Evolutionary conservation across 2,113 vertebrate genomes (phyloP).

Genomic region (Stigmatopora nigra): DNA sequence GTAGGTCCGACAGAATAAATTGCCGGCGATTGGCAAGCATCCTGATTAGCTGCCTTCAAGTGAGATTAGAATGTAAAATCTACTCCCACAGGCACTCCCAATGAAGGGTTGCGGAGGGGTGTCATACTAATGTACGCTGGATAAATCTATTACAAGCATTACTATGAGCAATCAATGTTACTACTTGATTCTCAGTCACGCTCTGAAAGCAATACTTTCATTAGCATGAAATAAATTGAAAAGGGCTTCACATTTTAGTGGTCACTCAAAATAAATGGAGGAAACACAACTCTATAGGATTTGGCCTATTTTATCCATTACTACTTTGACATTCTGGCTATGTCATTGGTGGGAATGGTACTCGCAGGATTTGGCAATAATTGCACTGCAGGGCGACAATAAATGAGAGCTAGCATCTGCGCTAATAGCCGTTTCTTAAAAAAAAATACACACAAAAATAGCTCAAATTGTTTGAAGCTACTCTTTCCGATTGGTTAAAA

Average conservation of each 20-base stretch:
- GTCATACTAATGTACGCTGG: slow-evolving; percentile 22
- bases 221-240: slow-evolving; percentile 51
- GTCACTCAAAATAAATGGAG: not conserved
- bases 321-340: not conserved
- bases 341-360: not conserved
- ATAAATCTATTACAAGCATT: slow-evolving; percentile 42
- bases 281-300: slow-evolving; percentile 11
- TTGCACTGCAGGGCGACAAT: not conserved
- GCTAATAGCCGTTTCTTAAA: not conserved
- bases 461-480: slow-evolving; percentile 30
- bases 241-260: not conserved
- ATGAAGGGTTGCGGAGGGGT: not conserved
- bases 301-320: slow-evolving; percentile 3
- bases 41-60: slow-evolving; percentile 41
- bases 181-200: slow-evolving; percentile 52
- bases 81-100: slow-evolving; percentile 28
- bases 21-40: not conserved
- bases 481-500: slow-evolving; percentile 33
- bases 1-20: slow-evolving; percentile 21
- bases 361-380: not conserved
- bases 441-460: not conserved
- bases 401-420: slow-evolving; percentile 7
- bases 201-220: slow-evolving; percentile 58
- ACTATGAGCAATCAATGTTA: slow-evolving; percentile 59
- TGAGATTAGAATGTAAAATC: slow-evolving; percentile 51